Evolutionary conservation across 2,797 vertebrate genomes (phyloP), one percentile per base, ranked within the genome.

Genomic region (Danio tinwini): DNA sequence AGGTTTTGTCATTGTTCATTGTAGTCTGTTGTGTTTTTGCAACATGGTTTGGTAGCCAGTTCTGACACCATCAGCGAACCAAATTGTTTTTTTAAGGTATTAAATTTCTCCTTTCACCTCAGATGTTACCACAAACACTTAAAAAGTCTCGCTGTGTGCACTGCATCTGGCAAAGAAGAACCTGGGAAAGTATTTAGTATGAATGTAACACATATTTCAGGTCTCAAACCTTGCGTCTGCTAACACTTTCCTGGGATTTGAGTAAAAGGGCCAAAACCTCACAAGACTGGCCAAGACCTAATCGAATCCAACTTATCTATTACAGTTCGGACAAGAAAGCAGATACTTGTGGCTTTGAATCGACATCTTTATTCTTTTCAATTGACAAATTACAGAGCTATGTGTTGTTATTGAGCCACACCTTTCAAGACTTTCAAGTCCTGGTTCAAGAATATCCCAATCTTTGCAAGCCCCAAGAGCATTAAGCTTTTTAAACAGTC

Each of bases 201-300:
- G 39, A 40, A 70, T 71, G 74, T 82, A 67, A 61, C 42, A 67
- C 73, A 85, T 80, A 85, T 82, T 68, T 83, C 52, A 82, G 58
- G 42, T 67, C 58, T 72, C 61, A 73, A 56, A 79, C 75, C 75
- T 64, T 73, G 52, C 16, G 76, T 73, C 50, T 49, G 11, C 44
- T 55, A 78, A 78, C 52, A 69, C 45, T 79, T 77, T 85, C 69
- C 74, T 69, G 76, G 69, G 62, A 78, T 65, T 74, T 64, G 13
- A 71, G 29, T 73, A 62, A 75, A 65, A n/a, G 53, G 72, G 72
- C 76, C 65, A 83, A 75, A 74, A 61, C 74, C 69, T 74, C 68
- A 50, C 29, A 53, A 76, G 49, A 63, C 52, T 44, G 45, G 77
- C 74, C 82, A 81, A 50, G 53, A 55, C 61, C n/a, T 82, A 77